Evolutionary conservation across 2,797 vertebrate species (phyloP).

Genomic region (Muscicapa comitata): DNA sequence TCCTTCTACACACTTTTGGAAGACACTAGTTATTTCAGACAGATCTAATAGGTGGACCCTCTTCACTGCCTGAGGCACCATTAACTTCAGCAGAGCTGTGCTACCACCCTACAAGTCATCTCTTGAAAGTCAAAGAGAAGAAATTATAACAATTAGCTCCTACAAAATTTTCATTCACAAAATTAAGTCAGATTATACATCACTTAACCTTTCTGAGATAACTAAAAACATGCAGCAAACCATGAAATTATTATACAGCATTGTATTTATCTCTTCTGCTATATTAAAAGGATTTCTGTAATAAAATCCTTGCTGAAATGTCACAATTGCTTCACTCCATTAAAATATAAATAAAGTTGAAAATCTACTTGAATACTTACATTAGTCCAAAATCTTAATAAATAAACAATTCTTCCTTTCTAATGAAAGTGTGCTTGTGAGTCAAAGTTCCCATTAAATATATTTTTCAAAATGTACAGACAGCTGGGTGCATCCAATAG

Average conservation of each 20-base stretch:
- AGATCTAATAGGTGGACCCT: neutral
- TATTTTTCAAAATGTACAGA: neutral
- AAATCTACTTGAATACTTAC: neutral
- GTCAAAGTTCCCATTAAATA: neutral
- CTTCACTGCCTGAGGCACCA: neutral
- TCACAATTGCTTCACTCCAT: rapidly evolving
- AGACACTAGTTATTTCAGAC: neutral
- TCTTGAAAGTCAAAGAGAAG: neutral
- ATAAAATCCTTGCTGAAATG: neutral
- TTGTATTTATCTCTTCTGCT: neutral
- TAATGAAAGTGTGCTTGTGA: neutral
- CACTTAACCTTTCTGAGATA: neutral
- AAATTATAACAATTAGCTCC: neutral
- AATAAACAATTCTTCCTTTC: neutral
- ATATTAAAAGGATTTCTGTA: neutral
- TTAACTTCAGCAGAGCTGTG: neutral
- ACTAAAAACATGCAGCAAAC: neutral
- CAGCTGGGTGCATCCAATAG: neutral
- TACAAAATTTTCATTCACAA: neutral
- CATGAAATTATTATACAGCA: neutral
- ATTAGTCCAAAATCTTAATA: neutral
- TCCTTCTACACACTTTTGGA: neutral
- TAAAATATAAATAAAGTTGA: neutral
- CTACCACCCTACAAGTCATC: neutral
- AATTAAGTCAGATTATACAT: neutral